phyloP scores from a whole-genome alignment of 2,888 invertebrate genomes.

The Erebia aethiops region DNA sequence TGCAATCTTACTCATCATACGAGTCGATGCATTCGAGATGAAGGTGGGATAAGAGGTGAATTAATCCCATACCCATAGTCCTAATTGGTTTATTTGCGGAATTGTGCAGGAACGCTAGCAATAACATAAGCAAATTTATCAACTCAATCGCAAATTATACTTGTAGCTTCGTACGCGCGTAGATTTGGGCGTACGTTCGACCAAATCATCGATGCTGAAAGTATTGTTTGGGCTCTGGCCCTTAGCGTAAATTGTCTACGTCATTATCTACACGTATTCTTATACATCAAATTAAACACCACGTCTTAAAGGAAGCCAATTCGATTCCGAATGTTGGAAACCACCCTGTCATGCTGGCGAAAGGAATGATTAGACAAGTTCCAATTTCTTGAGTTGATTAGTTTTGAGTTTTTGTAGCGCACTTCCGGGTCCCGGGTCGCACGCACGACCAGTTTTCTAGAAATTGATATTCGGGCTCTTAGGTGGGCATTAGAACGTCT shows the following conservation, averaged over 20 bases:
- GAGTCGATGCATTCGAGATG: no score
- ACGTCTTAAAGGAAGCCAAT: conserved; percentile 63
- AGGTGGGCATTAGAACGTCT: conserved; percentile 76
- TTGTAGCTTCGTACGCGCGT: no score
- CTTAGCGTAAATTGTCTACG: conserved; percentile 5
- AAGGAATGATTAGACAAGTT: conserved; percentile 70
- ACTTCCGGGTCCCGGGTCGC: conserved; percentile 74
- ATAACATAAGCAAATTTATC: no score
- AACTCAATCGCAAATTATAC: no score
- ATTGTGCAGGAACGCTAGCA: no score
- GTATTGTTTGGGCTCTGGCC: background rate
- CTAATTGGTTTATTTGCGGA: no score
- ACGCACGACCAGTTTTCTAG: conserved; percentile 69
- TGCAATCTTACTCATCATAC: no score
- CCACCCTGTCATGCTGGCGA: conserved; percentile 59
- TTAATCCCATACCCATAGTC: no score
- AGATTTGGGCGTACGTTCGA: no score
- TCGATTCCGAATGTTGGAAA: conserved; percentile 53
- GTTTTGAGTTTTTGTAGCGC: conserved; percentile 72
- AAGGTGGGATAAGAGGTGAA: no score
- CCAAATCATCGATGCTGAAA: no score
- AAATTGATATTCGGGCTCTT: conserved; percentile 81
- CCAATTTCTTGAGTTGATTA: conserved; percentile 73
- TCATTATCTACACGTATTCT: conserved; percentile 1
- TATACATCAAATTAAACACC: conserved; percentile 64